phyloP scores from a whole-genome alignment of 2,888 invertebrate genomes.

The Acanthosepion esculentum region DNA sequence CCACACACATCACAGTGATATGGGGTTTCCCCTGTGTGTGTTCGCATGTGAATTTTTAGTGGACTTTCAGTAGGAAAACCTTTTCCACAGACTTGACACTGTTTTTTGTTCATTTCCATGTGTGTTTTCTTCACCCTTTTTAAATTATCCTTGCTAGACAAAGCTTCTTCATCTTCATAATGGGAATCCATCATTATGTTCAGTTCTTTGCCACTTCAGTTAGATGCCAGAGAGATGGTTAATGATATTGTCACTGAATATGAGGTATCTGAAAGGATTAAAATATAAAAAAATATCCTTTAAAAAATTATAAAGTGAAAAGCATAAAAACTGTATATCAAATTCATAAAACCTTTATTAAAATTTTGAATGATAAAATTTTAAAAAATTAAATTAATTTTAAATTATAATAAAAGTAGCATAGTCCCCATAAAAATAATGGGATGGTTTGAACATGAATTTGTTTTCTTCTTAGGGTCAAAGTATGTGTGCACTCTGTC shows the following conservation, averaged over 20 bases:
- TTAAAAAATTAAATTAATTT: no score
- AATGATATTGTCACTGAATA: not conserved
- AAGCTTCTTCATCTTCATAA: not conserved
- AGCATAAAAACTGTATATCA: no score
- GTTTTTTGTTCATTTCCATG: not conserved
- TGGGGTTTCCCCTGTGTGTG: not conserved
- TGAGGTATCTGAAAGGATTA: not conserved
- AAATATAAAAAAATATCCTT: not conserved
- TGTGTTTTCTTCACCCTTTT: not conserved
- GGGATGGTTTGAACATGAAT: no score
- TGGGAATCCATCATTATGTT: not conserved
- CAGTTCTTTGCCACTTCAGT: not conserved
- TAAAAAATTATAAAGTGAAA: not conserved
- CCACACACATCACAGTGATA: not conserved
- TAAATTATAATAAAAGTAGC: no score
- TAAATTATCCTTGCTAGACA: not conserved
- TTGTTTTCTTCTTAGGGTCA: no score
- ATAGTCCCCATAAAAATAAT: no score
- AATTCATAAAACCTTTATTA: no score
- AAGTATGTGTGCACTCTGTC: no score
- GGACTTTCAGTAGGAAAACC: not conserved
- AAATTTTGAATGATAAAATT: no score
- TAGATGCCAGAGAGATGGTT: not conserved
- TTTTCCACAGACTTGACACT: slow-evolving; percentile 33
- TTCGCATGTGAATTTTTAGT: slow-evolving; percentile 12